Conservation (phyloP, 2,113 vertebrate genomes). For the Rhinoderma darwinii region DNA sequence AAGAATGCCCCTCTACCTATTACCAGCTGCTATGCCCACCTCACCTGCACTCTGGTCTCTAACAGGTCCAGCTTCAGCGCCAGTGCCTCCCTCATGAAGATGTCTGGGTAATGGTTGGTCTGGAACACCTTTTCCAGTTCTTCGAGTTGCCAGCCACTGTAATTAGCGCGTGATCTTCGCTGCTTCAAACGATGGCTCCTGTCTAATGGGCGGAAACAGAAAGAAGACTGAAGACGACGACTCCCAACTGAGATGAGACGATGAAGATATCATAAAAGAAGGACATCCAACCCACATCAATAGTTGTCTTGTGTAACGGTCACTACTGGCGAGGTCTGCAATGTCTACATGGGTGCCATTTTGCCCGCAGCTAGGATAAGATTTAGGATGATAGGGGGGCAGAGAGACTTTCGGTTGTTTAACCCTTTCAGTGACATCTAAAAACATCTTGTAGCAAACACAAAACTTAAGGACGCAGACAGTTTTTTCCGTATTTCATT, state of each 20-base stretch:
- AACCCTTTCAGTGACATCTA: neutral
- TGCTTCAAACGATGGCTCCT: constrained; percentile 83
- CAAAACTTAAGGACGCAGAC: no score
- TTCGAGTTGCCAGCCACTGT: constrained; percentile 87
- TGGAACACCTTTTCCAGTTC: constrained; percentile 84
- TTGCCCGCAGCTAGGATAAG: neutral
- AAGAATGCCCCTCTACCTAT: neutral
- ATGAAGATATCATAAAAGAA: constrained; percentile 2
- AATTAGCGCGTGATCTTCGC: constrained; percentile 83
- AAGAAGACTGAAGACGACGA: constrained; percentile 1
- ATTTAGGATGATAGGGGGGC: neutral
- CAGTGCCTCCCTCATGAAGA: constrained; percentile 85
- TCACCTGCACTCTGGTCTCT: constrained; percentile 82
- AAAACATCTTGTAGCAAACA: no score
- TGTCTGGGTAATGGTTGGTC: constrained; percentile 82
- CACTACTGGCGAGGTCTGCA: neutral
- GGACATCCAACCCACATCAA: constrained; percentile 5
- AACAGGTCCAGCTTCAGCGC: constrained; percentile 83
- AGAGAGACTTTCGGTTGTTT: neutral
- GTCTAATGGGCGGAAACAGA: constrained; percentile 74
- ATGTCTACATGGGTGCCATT: neutral
- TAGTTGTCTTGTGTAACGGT: neutral
- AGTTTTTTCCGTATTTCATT: no score
- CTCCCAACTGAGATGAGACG: constrained; percentile 1
- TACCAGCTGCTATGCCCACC: neutral